Evolutionary conservation across 2,113 vertebrate species (phyloP), one percentile per base, ranked within the genome.

Genomic region (Neofelis nebulosa): DNA sequence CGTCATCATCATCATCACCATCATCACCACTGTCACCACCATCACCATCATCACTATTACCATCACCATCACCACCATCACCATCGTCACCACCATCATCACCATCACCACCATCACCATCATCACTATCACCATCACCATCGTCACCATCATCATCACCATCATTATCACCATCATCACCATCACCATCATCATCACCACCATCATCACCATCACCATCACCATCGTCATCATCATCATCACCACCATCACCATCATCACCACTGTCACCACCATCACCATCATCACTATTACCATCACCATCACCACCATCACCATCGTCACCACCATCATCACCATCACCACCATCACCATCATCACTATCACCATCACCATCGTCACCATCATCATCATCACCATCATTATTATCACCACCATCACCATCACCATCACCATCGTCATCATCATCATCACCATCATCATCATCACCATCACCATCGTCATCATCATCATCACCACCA

Each of bases 101-200:
- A 57, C 1, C 52, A 23, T 1, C 7, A 23, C 0, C 19, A 52
- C 0, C 1, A 21, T 2, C 5, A n/a, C 5, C 23, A n/a, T 0
- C 19, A 16, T 0, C 21, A 25, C 0, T 41, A 31, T 0, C 38
- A 74, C 0, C 2, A 15, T 0, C 4, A 4, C 0, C 65, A 73
- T 10, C 5, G 7, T 0, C 31, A 48, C 1, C 57, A 10, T 2
- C 21, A 21, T 0, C 45, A 38, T 0, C 13, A 33, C 5, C 41
- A 48, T 5, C 41, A 25, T 0, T 6, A 38, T 0, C 27, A 31
- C 7, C 69, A 16, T 0, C 11, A 45, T 0, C 9, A 11, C 4
- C 1, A 3, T 5, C n/a, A 16, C 13, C 41, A 45, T 8, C 36
- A 8, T 2, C 7, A 11, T 0, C 7, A 61, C 0, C 2, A 14